Base-by-base conservation (phyloP, 2,888 invertebrate species). In the Drosophila melanosoma region DNA sequence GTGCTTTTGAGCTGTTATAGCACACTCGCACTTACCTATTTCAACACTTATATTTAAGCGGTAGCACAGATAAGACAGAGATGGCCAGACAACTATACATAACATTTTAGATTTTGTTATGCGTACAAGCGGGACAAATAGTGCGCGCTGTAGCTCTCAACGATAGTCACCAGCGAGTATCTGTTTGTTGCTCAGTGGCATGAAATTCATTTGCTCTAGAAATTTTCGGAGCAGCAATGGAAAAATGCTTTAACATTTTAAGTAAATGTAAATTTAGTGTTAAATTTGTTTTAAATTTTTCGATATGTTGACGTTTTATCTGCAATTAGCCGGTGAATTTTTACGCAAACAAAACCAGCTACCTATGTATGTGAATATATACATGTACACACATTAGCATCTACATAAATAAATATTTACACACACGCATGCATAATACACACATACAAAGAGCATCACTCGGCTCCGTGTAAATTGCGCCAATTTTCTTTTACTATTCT, bases 1-100 rank as follows among this genome's bases (percentile, higher is more conserved):
- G 64, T 68, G 57, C 67, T 66, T 77, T 74, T 62, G 59, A 40
- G 38, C 51, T 79, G 52, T 83, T 86, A 33, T 81, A 77, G 69
- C 70, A 72, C 59, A 58, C 61, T 72, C 57, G 60, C 67, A 72
- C 36, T 53, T 45, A 67, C 64, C 53, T 29, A 76, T 54, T 67
- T 60, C 48, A 51, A 56, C 74, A 66, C 64, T 59, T 61, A 71
- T 57, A 57, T 45, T 29, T 12, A 42, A 52, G n/a, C n/a, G 20
- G 40, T 42, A 53, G 57, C 81, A 80, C 53, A 77, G 69, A 72
- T 77, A 64, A n/a, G 53, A 78, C 49, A 42, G 76, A 61, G 77
- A 71, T 52, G 48, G 26, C n/a, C 1, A 15, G 17, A 63, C 35
- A 53, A 60, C 15, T 52, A 33, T 40, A 52, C 42, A 48, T 23